phyloP scores from a whole-genome alignment of 2,113 vertebrate genomes.

The Piprites chloris region DNA sequence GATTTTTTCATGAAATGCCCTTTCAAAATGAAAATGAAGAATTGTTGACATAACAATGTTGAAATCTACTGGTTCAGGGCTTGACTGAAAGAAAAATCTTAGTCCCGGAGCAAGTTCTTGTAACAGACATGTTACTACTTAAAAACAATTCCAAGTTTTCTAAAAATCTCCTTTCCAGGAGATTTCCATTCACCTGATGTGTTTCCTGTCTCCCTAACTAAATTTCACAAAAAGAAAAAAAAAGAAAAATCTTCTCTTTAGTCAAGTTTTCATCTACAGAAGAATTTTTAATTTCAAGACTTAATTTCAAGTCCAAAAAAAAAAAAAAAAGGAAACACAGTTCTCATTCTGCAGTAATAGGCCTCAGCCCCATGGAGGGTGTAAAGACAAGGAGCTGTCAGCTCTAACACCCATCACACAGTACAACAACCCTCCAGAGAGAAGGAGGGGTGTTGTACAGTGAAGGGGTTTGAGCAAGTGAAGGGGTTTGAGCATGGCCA shows the following conservation, averaged over 20 bases:
- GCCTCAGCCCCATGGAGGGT: too few species aligned
- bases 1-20: neutral
- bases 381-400: neutral
- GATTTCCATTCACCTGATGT: neutral
- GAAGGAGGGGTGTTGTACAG: too few species aligned
- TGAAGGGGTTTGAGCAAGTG: too few species aligned
- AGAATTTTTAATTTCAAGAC: neutral
- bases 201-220: neutral
- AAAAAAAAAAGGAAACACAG: rapidly evolving
- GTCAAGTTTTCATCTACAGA: neutral
- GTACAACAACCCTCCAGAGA: neutral
- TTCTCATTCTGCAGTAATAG: neutral
- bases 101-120: neutral
- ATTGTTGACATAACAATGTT: neutral
- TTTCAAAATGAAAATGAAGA: neutral
- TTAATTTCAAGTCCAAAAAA: neutral
- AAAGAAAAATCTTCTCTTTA: neutral
- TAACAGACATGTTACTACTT: neutral
- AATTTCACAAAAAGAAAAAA: neutral
- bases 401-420: neutral
- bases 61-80: neutral
- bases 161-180: neutral
- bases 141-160: neutral
- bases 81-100: neutral
- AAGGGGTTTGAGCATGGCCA: neutral